Evolutionary conservation across 2,888 invertebrate genomes (phyloP).

Genomic region (Lasioglossum oenotherae): DNA sequence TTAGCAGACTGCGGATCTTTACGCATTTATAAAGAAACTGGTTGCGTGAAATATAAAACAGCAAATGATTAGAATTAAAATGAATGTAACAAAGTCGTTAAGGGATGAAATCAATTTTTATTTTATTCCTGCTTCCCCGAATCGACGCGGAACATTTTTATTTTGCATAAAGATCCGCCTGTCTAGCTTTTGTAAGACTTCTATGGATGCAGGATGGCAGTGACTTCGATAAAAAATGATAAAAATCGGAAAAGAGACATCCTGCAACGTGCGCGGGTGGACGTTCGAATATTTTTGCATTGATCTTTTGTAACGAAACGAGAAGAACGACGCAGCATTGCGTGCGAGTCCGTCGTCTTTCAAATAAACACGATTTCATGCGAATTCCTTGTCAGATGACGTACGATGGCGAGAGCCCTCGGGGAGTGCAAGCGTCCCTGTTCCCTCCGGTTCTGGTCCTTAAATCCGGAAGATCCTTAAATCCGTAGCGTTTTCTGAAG

Average conservation of each 20-base stretch:
- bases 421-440: neutral
- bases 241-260: neutral
- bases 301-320: constrained; percentile 66
- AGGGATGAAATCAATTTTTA: too few relatives aligned
- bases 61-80: too few relatives aligned
- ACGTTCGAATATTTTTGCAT: constrained; percentile 78
- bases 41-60: too few relatives aligned
- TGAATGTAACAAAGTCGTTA: too few relatives aligned
- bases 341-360: neutral
- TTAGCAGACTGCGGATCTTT: neutral
- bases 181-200: too few relatives aligned
- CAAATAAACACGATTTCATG: constrained; percentile 18
- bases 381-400: neutral
- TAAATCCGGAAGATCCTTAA: neutral
- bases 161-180: too few relatives aligned
- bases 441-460: neutral
- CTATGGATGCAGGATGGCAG: neutral
- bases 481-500: neutral
- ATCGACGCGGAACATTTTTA: too few relatives aligned
- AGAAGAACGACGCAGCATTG: neutral
- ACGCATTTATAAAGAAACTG: too few relatives aligned
- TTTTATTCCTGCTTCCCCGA: too few relatives aligned
- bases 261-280: constrained; percentile 45
- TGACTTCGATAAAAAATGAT: neutral
- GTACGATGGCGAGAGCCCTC: neutral